A percentile compares a stretch with the other conserved stretches of the same genome.
Evolutionary conservation across 2,113 vertebrate species (phyloP).

Genomic region (Brachyistius frenatus): DNA sequence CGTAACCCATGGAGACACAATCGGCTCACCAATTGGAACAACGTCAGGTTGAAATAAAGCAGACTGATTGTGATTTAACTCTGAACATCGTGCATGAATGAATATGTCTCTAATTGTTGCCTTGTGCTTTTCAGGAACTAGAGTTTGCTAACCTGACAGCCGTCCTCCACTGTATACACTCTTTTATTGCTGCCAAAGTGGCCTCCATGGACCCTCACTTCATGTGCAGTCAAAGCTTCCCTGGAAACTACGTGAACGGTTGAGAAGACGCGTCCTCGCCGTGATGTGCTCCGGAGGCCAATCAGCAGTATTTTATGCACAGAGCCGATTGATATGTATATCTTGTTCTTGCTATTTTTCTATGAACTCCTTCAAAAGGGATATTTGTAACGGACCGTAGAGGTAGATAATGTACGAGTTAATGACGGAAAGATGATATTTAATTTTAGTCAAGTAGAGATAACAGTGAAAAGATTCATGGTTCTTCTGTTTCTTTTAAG

Average conservation of each 20-base stretch:
- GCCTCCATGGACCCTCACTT: conserved; percentile 93
- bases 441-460: conserved; percentile 7
- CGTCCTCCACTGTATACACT: conserved; percentile 93
- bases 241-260: conserved; percentile 87
- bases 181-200: conserved; percentile 95
- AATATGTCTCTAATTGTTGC: conserved; percentile 8
- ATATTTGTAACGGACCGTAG: conserved; percentile 54
- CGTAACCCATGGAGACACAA: too few species aligned
- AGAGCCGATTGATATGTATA: conserved; percentile 68
- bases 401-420: conserved; percentile 60
- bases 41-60: background rate
- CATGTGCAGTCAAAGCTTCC: conserved; percentile 87
- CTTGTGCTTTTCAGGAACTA: conserved; percentile 85
- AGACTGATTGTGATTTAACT: background rate
- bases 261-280: conserved; percentile 70
- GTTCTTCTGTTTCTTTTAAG: conserved; percentile 16
- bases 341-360: conserved; percentile 83
- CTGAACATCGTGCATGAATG: background rate
- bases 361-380: conserved; percentile 69
- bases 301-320: conserved; percentile 73
- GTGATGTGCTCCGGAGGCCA: conserved; percentile 53
- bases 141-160: conserved; percentile 93
- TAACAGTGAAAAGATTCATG: background rate
- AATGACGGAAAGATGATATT: background rate
- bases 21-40: too few species aligned